These are phyloP conservation scores for Pempheris klunzingeri DNA, from an alignment of 2,797 vertebrate species.

Conservation along the genomic window DNA sequence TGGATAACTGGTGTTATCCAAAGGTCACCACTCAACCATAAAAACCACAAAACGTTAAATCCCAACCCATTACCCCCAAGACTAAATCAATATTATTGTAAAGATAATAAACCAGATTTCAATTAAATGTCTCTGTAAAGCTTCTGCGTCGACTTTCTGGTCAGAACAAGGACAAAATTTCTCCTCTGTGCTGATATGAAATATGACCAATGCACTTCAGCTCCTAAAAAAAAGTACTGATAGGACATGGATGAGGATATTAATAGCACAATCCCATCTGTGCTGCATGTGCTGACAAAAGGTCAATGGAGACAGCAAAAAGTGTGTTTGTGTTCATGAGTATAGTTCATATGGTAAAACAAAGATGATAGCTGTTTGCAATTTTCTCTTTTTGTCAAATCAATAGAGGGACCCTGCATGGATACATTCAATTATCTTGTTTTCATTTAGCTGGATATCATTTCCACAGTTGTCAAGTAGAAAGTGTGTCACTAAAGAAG, in stretches of 20 bases:
- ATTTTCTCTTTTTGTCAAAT: not conserved
- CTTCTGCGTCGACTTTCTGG: not conserved
- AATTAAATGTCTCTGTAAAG: not conserved
- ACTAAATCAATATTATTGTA: not conserved
- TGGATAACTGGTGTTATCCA: too few species aligned
- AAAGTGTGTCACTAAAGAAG: not conserved
- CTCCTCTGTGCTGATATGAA: slow-evolving; percentile 11
- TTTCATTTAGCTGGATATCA: not conserved
- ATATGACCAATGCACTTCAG: slow-evolving; percentile 14
- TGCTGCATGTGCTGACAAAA: slow-evolving; percentile 50
- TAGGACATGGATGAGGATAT: slow-evolving; percentile 44
- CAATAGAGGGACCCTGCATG: not conserved
- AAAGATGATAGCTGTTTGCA: not conserved
- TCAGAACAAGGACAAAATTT: not conserved
- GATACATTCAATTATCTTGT: not conserved
- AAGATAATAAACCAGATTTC: not conserved
- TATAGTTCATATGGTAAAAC: not conserved
- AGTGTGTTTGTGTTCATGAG: not conserved
- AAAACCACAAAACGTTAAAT: not conserved
- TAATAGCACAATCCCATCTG: slow-evolving; percentile 43
- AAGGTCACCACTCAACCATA: too few species aligned
- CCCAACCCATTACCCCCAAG: not conserved
- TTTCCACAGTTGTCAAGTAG: not conserved
- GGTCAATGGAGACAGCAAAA: slow-evolving; percentile 51
- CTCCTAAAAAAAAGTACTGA: slow-evolving; percentile 15